phyloP scores from a whole-genome alignment of 2,113 vertebrate genomes.

The Tachysurus vachellii region DNA sequence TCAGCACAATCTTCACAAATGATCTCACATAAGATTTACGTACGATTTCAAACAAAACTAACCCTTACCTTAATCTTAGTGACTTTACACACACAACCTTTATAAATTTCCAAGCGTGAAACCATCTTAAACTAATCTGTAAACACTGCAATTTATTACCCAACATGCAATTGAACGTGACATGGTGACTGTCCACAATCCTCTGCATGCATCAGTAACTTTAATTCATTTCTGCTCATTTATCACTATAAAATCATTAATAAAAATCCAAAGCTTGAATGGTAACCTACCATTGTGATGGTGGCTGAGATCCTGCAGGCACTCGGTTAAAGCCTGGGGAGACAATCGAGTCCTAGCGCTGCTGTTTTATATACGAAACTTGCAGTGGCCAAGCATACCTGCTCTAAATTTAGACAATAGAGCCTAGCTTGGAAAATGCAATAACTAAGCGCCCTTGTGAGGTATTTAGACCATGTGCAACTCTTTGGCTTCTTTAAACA shows the following conservation, averaged over 20 bases:
- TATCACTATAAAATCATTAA: background rate
- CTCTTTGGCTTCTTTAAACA: background rate
- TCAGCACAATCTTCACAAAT: background rate
- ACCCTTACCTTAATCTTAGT: background rate
- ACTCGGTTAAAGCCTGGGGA: slow-evolving; percentile 33
- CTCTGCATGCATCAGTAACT: background rate
- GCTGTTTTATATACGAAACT: slow-evolving; percentile 58
- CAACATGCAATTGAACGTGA: background rate
- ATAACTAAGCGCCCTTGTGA: slow-evolving; percentile 24
- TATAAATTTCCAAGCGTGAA: background rate
- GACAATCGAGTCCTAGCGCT: slow-evolving; percentile 27
- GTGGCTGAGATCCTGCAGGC: slow-evolving; percentile 25
- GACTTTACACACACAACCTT: background rate
- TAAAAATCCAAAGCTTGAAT: background rate
- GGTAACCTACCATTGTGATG: slow-evolving; percentile 60
- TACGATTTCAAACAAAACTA: background rate
- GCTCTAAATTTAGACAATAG: slow-evolving; percentile 66
- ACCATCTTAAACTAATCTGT: background rate
- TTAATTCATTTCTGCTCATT: background rate
- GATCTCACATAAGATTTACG: background rate
- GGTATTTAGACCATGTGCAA: slow-evolving; percentile 43
- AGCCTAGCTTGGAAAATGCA: slow-evolving; percentile 39
- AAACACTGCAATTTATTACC: background rate
- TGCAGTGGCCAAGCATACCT: slow-evolving; percentile 44
- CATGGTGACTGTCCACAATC: background rate